Evolutionary conservation across 1,140 invertebrate genomes (phyloP), one percentile per base, ranked within the genome.

Genomic region (Drosophila sproati): DNA sequence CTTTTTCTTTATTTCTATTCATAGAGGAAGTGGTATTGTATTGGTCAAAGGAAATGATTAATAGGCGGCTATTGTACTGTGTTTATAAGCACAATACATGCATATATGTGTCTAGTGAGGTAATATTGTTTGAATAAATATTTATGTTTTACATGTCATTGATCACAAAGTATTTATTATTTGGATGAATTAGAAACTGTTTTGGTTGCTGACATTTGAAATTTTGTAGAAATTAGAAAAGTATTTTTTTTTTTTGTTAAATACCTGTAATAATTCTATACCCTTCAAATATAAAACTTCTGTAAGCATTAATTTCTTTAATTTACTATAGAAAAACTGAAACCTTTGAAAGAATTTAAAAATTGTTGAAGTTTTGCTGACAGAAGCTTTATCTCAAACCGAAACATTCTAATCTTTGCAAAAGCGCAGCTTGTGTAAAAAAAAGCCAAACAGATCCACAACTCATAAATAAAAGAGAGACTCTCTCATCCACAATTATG

Each of bases 41-140:
- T 75, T 78, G 73, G 74, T 70, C 73, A 82, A 51, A 52, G 62
- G 80, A 82, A 82, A 82, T 82, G 80, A 82, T 82, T 82, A 82
- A 82, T 82, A 4, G 74, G 43, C 34, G 39, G 50, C 70, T 54
- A 82, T 82, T 82, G 60, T 78, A 74, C 50, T 54, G 31, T 54
- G 31, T 64, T 55, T 64, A 64, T 66, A 51, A 4, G 29, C 10
- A 59, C 48, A 39, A 51, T 43, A 60, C 45, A 59, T 52, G 12
- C 37, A 20, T 71, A 29, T 54, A 3, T 39, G 10, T 3, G 7
- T 10, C 37, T 2, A n/a, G 20, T 43, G 5, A 3, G 34, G 5
- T 34, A 4, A 34, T 34, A 34, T 34, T 4, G 34, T 34, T 5
- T 0, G 4, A 43, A n/a, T n/a, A 6, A 43, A n/a, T n/a, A 43